Conservation (phyloP, 2,113 vertebrate genomes). For the Petroica traversi region DNA sequence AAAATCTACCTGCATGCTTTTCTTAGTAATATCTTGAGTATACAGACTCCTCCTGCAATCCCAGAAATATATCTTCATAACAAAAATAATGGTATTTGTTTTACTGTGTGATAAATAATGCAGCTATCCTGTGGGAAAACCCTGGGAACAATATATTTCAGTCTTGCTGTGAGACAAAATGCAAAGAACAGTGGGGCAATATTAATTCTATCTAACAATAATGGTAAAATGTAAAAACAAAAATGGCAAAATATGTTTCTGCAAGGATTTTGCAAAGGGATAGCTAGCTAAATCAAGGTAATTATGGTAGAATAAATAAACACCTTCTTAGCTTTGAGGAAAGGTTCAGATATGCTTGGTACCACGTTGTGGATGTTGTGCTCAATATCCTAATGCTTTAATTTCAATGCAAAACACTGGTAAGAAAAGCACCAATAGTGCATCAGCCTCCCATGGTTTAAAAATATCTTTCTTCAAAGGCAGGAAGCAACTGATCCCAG, state of each 20-base stretch:
- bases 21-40: neutral
- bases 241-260: no score
- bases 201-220: neutral
- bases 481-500: neutral
- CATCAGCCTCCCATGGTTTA: neutral
- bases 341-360: neutral
- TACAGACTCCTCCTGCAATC: neutral
- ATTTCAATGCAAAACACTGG: neutral
- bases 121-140: neutral
- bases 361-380: neutral
- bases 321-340: neutral
- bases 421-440: neutral
- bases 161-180: neutral
- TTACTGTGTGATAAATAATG: slow-evolving; percentile 6
- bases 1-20: neutral
- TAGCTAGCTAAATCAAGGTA: neutral
- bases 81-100: neutral
- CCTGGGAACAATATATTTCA: neutral
- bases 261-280: neutral
- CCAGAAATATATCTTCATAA: neutral
- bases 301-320: neutral
- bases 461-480: neutral
- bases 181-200: neutral
- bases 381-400: neutral
- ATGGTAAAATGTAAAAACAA: no score